These are phyloP conservation scores for Tetheella fluctuosa DNA, from an alignment of 2,888 invertebrate genomes.

Conservation along the genomic window DNA sequence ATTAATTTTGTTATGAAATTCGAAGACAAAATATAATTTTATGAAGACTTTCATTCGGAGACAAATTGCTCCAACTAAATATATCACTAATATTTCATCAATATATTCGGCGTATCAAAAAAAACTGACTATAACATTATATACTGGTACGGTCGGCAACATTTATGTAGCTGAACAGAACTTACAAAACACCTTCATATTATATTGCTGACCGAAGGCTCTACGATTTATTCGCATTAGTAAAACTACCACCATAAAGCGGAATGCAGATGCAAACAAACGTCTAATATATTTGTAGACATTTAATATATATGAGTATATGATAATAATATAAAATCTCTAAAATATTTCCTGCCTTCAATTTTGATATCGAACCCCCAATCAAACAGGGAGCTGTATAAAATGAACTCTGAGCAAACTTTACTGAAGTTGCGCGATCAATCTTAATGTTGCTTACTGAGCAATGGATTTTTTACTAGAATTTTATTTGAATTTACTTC, in stretches of 20 bases:
- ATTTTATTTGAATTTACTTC: not conserved
- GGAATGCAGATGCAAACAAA: too few species aligned
- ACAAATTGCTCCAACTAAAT: not conserved
- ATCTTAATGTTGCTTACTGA: slow-evolving; percentile 74
- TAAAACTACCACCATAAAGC: too few species aligned
- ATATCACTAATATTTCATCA: too few species aligned
- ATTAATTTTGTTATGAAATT: not conserved
- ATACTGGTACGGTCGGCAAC: too few species aligned
- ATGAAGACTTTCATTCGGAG: not conserved
- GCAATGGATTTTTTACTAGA: slow-evolving; percentile 60
- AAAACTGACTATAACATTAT: too few species aligned
- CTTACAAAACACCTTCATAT: too few species aligned
- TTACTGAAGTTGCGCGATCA: slow-evolving; percentile 69
- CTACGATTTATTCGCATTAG: too few species aligned
- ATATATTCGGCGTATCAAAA: too few species aligned
- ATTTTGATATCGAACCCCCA: slow-evolving; percentile 16
- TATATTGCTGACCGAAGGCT: too few species aligned
- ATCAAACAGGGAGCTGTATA: slow-evolving; percentile 30
- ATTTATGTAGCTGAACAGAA: too few species aligned
- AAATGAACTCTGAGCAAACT: slow-evolving; percentile 50
- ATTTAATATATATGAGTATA: too few species aligned
- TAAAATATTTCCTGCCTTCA: not conserved
- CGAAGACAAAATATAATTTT: not conserved
- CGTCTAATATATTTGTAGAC: too few species aligned
- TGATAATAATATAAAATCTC: not conserved